Conservation (phyloP, 2,113 vertebrate genomes). For the Struthidea cinerea region DNA sequence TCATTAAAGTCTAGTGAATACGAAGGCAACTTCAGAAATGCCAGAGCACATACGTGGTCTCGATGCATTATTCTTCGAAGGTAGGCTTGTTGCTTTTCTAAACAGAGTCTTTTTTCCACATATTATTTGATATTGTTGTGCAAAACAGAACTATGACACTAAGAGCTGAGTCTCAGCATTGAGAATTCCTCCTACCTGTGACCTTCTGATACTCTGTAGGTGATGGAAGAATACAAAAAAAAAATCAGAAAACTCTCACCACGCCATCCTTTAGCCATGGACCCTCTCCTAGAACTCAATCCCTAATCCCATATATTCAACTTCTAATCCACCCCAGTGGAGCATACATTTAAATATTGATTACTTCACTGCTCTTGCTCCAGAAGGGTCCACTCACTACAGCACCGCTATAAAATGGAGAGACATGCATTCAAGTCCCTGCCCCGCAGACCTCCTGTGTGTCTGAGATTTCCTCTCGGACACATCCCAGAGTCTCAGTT, state of each 20-base stretch:
- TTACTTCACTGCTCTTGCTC: neutral
- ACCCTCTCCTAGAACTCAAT: neutral
- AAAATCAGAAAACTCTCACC: neutral
- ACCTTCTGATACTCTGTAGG: neutral
- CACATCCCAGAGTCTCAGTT: neutral
- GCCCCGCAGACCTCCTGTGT: neutral
- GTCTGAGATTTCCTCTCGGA: neutral
- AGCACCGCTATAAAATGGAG: neutral
- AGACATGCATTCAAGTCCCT: neutral
- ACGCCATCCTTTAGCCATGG: neutral
- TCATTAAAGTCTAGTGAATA: slow-evolving; percentile 3
- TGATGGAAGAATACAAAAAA: neutral
- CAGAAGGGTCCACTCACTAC: accelerated
- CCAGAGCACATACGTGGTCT: neutral
- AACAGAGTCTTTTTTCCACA: slow-evolving; percentile 16
- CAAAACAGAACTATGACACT: neutral
- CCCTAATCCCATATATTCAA: neutral
- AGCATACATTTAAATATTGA: neutral
- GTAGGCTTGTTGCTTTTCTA: slow-evolving; percentile 39
- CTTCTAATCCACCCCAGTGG: neutral
- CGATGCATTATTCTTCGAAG: slow-evolving; percentile 32
- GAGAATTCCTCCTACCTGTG: neutral
- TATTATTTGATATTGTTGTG: slow-evolving; percentile 13
- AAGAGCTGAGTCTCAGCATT: neutral
- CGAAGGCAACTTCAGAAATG: slow-evolving; percentile 28